Conservation (phyloP, 2,113 vertebrate genomes). For the Pachypanchax playfairii region DNA sequence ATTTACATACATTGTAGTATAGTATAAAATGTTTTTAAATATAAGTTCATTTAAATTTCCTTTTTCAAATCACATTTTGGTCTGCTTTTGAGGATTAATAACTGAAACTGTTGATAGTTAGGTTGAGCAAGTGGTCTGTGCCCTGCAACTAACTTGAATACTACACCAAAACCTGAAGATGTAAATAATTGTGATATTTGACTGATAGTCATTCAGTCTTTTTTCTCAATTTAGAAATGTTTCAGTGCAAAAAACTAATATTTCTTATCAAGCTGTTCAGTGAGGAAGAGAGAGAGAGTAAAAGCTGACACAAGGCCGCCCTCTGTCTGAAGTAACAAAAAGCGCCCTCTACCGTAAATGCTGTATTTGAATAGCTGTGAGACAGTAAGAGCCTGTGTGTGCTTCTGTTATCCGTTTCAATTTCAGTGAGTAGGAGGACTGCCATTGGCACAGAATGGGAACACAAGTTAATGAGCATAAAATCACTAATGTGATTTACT, state of each 20-base stretch:
- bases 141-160: not conserved
- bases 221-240: not conserved
- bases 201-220: not conserved
- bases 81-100: too few relatives aligned
- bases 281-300: slow-evolving; percentile 34
- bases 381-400: not conserved
- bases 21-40: too few relatives aligned
- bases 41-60: too few relatives aligned
- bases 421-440: slow-evolving; percentile 55
- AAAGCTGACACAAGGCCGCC: slow-evolving; percentile 82
- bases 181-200: not conserved
- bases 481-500: slow-evolving; percentile 68
- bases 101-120: not conserved
- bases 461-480: slow-evolving; percentile 55
- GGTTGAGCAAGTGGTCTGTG: too few relatives aligned
- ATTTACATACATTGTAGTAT: too few relatives aligned
- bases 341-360: slow-evolving; percentile 57
- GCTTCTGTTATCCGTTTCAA: slow-evolving; percentile 42
- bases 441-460: slow-evolving; percentile 50
- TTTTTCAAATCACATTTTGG: too few relatives aligned
- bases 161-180: not conserved
- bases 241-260: not conserved
- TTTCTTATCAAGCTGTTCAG: slow-evolving; percentile 9
- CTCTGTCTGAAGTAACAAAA: slow-evolving; percentile 78
- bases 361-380: slow-evolving; percentile 25